Conservation (phyloP, 2,888 invertebrate genomes). For the Pyralis farinalis region DNA sequence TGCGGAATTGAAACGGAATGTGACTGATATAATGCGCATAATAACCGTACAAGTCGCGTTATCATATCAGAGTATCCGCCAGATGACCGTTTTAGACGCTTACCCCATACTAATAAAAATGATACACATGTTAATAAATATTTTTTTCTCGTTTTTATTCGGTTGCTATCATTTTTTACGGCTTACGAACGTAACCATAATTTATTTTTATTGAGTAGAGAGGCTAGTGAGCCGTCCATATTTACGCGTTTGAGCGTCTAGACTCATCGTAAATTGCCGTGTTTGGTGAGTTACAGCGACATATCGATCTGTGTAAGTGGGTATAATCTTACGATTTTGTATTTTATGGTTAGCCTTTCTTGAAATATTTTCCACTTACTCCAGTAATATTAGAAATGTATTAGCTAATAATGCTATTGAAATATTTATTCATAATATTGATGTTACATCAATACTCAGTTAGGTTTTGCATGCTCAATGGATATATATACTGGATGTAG, state of each 20-base stretch:
- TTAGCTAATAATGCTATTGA: too few relatives aligned
- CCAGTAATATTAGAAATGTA: background rate
- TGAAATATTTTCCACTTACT: background rate
- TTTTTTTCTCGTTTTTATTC: conserved; percentile 7
- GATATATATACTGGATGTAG: too few relatives aligned
- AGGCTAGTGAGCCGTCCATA: conserved; percentile 9
- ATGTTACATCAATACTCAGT: too few relatives aligned
- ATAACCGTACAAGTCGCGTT: conserved; percentile 8
- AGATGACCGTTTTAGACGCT: conserved; percentile 8
- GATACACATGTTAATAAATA: conserved; percentile 11
- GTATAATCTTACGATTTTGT: conserved; percentile 47
- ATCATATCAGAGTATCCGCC: conserved; percentile 6
- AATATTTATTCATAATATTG: too few relatives aligned
- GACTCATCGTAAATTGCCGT: conserved; percentile 10
- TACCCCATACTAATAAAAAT: conserved; percentile 8
- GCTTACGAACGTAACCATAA: conserved; percentile 10
- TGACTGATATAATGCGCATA: conserved; percentile 9
- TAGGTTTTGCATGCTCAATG: too few relatives aligned
- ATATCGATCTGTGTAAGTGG: conserved; percentile 46
- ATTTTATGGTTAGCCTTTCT: conserved; percentile 5
- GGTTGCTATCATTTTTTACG: conserved; percentile 11
- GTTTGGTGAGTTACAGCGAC: conserved; percentile 27
- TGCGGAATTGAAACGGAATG: conserved; percentile 9
- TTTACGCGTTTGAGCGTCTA: conserved; percentile 8
- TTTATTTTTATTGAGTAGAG: conserved; percentile 10